phyloP scores from a whole-genome alignment of 1,140 invertebrate species.

The Drosophila varians region DNA sequence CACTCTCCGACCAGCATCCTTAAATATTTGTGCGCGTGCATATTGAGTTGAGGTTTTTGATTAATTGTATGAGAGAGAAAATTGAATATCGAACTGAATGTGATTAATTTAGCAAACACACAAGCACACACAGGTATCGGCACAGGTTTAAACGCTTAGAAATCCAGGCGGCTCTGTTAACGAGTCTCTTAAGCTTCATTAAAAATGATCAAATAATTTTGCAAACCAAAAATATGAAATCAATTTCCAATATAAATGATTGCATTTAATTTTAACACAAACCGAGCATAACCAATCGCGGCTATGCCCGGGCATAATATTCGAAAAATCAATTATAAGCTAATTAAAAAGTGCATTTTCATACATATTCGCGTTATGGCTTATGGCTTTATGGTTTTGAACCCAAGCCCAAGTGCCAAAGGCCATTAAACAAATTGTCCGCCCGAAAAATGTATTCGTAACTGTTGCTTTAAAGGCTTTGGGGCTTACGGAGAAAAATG shows the following conservation, averaged over 20 bases:
- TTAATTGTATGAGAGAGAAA: slow-evolving; percentile 33
- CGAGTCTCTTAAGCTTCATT: slow-evolving; percentile 6
- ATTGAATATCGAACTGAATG: slow-evolving; percentile 46
- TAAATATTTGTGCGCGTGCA: slow-evolving; percentile 9
- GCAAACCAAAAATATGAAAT: slow-evolving; percentile 3
- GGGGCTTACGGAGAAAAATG: slow-evolving; percentile 1
- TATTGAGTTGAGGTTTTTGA: slow-evolving; percentile 30
- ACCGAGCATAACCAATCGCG: slow-evolving; percentile 8
- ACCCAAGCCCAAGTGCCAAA: slow-evolving; percentile 1
- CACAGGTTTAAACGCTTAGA: slow-evolving; percentile 16
- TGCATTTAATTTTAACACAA: not conserved
- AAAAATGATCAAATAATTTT: slow-evolving; percentile 1
- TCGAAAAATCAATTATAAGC: slow-evolving; percentile 25
- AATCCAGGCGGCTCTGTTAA: slow-evolving; percentile 2
- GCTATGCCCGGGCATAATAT: not conserved
- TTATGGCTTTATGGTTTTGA: slow-evolving; percentile 22
- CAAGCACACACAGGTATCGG: not conserved
- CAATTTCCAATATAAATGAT: slow-evolving; percentile 16
- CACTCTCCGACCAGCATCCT: not conserved
- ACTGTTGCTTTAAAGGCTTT: slow-evolving; percentile 44
- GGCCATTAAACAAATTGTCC: slow-evolving; percentile 13
- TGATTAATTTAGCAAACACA: slow-evolving; percentile 39
- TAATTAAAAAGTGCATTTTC: slow-evolving; percentile 44
- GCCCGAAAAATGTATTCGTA: slow-evolving; percentile 13
- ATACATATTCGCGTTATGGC: slow-evolving; percentile 16